These are phyloP conservation scores for Hesperophylax magnus DNA, from an alignment of 1,140 invertebrate genomes.

Conservation along the genomic window DNA sequence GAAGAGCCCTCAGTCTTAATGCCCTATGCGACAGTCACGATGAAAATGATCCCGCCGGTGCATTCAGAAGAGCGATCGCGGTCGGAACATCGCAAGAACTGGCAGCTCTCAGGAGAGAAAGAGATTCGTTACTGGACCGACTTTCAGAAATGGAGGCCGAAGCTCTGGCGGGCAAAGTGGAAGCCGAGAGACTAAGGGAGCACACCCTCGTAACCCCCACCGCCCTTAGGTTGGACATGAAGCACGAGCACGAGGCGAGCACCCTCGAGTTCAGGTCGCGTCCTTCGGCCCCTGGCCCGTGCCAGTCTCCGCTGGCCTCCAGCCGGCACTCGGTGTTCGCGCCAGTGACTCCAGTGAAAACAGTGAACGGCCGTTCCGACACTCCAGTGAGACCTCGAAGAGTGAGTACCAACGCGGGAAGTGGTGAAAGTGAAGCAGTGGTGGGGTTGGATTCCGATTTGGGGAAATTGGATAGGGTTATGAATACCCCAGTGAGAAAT, in stretches of 20 bases:
- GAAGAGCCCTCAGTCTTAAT: slow-evolving; percentile 63
- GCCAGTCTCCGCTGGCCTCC: slow-evolving; percentile 27
- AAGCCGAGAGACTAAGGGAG: slow-evolving; percentile 74
- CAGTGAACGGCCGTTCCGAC: slow-evolving; percentile 20
- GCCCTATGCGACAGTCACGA: slow-evolving; percentile 58
- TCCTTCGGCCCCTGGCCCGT: slow-evolving; percentile 51
- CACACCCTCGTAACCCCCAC: slow-evolving; percentile 60
- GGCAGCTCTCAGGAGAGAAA: slow-evolving; percentile 75
- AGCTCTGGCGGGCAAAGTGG: slow-evolving; percentile 74
- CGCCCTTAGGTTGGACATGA: slow-evolving; percentile 14
- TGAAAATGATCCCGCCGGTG: slow-evolving; percentile 67
- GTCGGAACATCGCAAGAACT: slow-evolving; percentile 67
- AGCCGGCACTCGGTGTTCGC: slow-evolving; percentile 49
- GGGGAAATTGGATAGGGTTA: slow-evolving; percentile 70
- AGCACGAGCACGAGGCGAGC: slow-evolving; percentile 31
- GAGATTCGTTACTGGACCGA: slow-evolving; percentile 79
- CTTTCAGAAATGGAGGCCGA: slow-evolving; percentile 82
- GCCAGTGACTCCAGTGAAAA: slow-evolving; percentile 50
- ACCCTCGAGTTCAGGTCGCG: slow-evolving; percentile 39
- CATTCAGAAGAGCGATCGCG: slow-evolving; percentile 68
- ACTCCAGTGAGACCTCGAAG: slow-evolving; percentile 54
- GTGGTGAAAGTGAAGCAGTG: slow-evolving; percentile 12
- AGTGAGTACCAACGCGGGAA: slow-evolving; percentile 9
- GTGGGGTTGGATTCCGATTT: slow-evolving; percentile 53
- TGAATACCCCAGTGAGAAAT: slow-evolving; percentile 69